A percentile compares a stretch with the other conserved stretches of the same genome.
phyloP scores from a whole-genome alignment of 2,888 invertebrate genomes.

The Athrips mouffetella region DNA sequence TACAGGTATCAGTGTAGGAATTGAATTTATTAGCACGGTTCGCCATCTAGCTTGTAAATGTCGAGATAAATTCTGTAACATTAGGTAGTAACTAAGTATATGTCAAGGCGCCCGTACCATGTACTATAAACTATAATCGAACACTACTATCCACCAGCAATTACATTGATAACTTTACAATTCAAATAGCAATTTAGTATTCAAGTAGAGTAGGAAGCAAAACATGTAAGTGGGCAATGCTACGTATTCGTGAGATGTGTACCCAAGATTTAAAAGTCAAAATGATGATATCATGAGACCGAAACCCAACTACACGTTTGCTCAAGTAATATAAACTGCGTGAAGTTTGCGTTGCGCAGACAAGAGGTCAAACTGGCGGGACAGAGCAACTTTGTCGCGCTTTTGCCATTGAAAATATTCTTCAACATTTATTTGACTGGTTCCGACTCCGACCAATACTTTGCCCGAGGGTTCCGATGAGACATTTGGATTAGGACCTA shows the following conservation, averaged over 20 bases:
- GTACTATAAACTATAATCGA: conserved; percentile 9
- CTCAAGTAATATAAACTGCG: not conserved
- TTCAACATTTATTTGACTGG: not conserved
- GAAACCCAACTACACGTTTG: conserved; percentile 14
- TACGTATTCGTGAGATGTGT: conserved; percentile 31
- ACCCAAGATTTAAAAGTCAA: conserved; percentile 36
- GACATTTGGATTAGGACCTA: too few relatives aligned
- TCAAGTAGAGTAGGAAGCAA: conserved; percentile 39
- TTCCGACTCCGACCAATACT: too few relatives aligned
- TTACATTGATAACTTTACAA: conserved; percentile 20
- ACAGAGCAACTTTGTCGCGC: not conserved
- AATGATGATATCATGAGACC: conserved; percentile 40
- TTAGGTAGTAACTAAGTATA: too few relatives aligned
- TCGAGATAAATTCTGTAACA: conserved; percentile 18
- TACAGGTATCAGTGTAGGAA: not conserved
- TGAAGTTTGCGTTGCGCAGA: not conserved
- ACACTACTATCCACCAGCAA: conserved; percentile 6
- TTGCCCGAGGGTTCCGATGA: too few relatives aligned
- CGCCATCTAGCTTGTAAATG: conserved; percentile 24
- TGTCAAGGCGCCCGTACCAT: conserved; percentile 23
- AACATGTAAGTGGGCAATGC: conserved; percentile 23
- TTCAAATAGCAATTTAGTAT: conserved; percentile 34
- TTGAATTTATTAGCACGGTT: conserved; percentile 19
- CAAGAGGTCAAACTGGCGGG: conserved; percentile 1
- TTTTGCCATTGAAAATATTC: not conserved